Evolutionary conservation across 2,888 invertebrate species (phyloP), one percentile per base, ranked within the genome.

Genomic region (Listrodromus nycthemerus): DNA sequence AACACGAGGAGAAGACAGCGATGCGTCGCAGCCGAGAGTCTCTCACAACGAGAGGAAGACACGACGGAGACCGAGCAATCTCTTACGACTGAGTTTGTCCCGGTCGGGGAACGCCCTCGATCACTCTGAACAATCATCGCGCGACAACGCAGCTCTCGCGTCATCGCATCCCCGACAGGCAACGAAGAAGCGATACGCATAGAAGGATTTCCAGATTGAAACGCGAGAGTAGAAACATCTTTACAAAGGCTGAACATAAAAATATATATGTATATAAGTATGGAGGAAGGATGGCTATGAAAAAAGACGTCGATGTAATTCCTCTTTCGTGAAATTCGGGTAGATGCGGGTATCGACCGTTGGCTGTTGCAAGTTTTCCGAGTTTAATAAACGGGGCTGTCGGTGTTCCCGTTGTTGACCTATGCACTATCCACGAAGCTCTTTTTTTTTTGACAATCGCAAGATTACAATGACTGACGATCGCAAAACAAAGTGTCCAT

Each of bases 81-180:
- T 91, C 91, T 91, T 91, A 91, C 88, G 91, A 87, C 89, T 88
- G 90, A 91, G 84, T 90, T 90, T 89, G 89, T 88, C 86, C 85
- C 83, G 85, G 86, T 85, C 85, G 86, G 85, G 86, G 80, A 86
- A 87, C 86, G 80, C 87, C 88, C 89, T 87, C 90, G 89, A 92
- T 92, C 91, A 92, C 91, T 92, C 90, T 87, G 89, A 91, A 91
- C 92, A 92, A 92, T 92, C 91, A 91, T 91, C 87, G 88, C 86
- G 85, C 88, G 85, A 65, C 78, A 86, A 83, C 80, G 84, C 74
- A 84, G 73, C 77, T 86, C 80, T 84, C 88, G 89, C 89, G 83
- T 89, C 90, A 88, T 89, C 88, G 90, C 89, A 85, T 89, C 81
- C 61, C 85, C 82, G 79, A 80, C 73, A 76, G 81, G 80, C 65